Conservation (phyloP, 2,888 invertebrate genomes). For the Tryphoninae sp. region DNA sequence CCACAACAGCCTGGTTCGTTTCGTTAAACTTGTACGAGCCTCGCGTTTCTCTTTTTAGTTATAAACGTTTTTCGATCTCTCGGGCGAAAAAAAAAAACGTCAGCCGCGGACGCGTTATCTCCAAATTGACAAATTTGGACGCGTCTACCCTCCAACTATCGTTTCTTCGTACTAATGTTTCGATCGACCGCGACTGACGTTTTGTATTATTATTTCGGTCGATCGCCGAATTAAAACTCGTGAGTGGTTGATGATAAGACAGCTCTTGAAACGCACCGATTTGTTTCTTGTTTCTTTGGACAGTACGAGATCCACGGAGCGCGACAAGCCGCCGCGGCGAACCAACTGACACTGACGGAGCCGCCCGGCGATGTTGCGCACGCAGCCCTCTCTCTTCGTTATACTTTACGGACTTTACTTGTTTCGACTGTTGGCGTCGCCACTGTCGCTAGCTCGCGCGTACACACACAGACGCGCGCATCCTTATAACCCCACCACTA, state of each 20-base stretch:
- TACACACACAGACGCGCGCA: too few relatives aligned
- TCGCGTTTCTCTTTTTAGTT: too few relatives aligned
- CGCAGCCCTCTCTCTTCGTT: slow-evolving; percentile 76
- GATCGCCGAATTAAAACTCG: neutral
- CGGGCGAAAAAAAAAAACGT: neutral
- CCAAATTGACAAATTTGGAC: slow-evolving; percentile 16
- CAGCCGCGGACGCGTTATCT: slow-evolving; percentile 32
- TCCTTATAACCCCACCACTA: too few relatives aligned
- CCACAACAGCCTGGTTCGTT: neutral
- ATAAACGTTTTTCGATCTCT: neutral
- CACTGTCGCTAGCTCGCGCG: slow-evolving; percentile 68
- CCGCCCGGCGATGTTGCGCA: slow-evolving; percentile 75
- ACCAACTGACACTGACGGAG: slow-evolving; percentile 77
- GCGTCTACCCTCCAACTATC: neutral
- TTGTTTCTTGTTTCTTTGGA: slow-evolving; percentile 28
- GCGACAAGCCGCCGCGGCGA: slow-evolving; percentile 74
- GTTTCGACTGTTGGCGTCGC: slow-evolving; percentile 38
- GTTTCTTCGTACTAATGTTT: slow-evolving; percentile 2
- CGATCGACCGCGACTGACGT: slow-evolving; percentile 43
- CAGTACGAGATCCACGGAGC: slow-evolving; percentile 61
- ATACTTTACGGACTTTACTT: slow-evolving; percentile 9
- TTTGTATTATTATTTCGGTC: neutral
- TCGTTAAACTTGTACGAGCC: too few relatives aligned
- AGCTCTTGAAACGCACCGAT: slow-evolving; percentile 63
- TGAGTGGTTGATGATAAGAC: slow-evolving; percentile 18